These are phyloP conservation scores for Drosophila murphyi DNA, from an alignment of 1,140 invertebrate genomes.

Conservation along the genomic window DNA sequence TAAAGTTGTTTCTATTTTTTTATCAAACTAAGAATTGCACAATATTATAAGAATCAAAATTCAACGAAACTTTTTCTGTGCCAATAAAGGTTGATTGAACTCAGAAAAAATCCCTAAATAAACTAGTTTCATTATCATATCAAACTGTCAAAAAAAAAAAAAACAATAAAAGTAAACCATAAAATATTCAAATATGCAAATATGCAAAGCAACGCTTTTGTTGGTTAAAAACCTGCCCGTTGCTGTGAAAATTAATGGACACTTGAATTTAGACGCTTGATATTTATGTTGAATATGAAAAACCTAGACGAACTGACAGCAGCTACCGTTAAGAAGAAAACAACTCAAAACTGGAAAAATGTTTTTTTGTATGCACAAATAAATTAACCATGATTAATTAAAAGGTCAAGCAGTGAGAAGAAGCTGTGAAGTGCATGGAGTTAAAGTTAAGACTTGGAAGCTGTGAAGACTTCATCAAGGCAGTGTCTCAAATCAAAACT, in stretches of 20 bases:
- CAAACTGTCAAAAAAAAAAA: constrained; percentile 23
- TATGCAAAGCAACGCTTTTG: constrained; percentile 27
- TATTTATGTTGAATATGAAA: constrained; percentile 47
- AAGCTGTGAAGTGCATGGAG: constrained; percentile 48
- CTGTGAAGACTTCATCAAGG: constrained; percentile 50
- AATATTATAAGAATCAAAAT: neutral
- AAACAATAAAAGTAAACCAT: constrained; percentile 9
- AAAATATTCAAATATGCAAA: constrained; percentile 62
- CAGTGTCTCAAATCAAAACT: constrained; percentile 3
- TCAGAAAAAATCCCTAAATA: constrained; percentile 41
- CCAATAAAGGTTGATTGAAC: constrained; percentile 64
- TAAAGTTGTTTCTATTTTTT: neutral
- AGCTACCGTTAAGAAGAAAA: constrained; percentile 44
- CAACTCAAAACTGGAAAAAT: constrained; percentile 47
- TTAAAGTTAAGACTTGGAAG: constrained; percentile 27
- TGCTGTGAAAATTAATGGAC: constrained; percentile 69
- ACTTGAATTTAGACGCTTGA: constrained; percentile 28
- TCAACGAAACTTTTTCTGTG: neutral
- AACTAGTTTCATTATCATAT: constrained; percentile 55
- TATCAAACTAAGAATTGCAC: constrained; percentile 5
- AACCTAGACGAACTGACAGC: constrained; percentile 55
- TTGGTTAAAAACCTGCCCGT: constrained; percentile 46
- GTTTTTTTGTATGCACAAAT: constrained; percentile 46
- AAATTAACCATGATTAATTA: constrained; percentile 74
- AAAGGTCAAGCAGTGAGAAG: constrained; percentile 61